phyloP scores from a whole-genome alignment of 2,888 invertebrate species.

The Drosophila mercatorum region DNA sequence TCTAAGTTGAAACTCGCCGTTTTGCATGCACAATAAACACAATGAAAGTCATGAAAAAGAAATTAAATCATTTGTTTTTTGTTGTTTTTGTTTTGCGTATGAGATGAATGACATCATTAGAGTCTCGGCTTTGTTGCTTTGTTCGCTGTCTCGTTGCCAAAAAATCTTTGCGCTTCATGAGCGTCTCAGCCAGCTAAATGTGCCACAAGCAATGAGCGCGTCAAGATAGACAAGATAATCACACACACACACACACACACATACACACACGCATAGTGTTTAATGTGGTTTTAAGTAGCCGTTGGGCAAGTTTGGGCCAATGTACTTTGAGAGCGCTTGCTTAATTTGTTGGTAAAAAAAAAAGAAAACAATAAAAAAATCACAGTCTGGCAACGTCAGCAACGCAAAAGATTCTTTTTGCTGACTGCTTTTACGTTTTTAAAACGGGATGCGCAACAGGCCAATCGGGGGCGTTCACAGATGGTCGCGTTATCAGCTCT shows the following conservation, averaged over 20 bases:
- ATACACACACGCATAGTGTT: conserved; percentile 14
- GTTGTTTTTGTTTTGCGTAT: conserved; percentile 10
- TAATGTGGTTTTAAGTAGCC: conserved; percentile 66
- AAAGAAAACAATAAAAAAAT: conserved; percentile 8
- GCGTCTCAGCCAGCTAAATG: conserved; percentile 49
- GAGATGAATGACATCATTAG: conserved; percentile 78
- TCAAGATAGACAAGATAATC: conserved; percentile 52
- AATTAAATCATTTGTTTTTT: conserved; percentile 10
- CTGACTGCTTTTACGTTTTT: conserved; percentile 15
- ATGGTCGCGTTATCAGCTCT: conserved; percentile 16
- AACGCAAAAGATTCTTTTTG: conserved; percentile 26
- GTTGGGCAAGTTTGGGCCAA: conserved; percentile 41
- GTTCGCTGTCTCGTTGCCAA: conserved; percentile 29
- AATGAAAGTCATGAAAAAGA: conserved; percentile 37
- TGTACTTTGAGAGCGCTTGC: conserved; percentile 34
- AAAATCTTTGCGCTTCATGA: conserved; percentile 19
- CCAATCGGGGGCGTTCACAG: conserved; percentile 48
- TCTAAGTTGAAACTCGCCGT: conserved; percentile 23
- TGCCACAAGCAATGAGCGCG: conserved; percentile 63
- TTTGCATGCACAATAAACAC: conserved; percentile 33
- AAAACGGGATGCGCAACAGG: conserved; percentile 57
- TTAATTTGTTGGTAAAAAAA: conserved; percentile 30
- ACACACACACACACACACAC: conserved; percentile 8
- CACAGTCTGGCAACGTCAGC: conserved; percentile 47
- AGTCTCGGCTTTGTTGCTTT: conserved; percentile 47